Evolutionary conservation across 2,888 invertebrate species (phyloP), one percentile per base, ranked within the genome.

Genomic region (Mystacides longicornis): DNA sequence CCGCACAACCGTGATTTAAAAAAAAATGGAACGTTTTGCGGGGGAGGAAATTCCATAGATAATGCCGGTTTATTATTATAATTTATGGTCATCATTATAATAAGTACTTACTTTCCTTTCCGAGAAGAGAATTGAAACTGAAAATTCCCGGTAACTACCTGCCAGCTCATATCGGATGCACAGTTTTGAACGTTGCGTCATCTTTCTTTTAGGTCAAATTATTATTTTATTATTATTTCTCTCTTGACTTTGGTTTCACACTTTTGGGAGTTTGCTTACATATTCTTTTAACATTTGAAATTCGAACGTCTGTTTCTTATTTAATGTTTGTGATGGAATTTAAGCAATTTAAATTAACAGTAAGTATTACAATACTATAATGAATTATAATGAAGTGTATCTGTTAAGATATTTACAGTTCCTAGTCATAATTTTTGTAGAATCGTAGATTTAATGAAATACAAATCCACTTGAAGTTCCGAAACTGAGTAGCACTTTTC

Each of bases 1-100:
- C 37, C 37, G 16, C 37, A 37, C 14, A n/a, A 37, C 37, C 37
- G 37, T 37, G 37, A 3, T 37, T 37, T 37, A n/a, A 14, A 27
- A 37, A n/a, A n/a, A 37, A n/a, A 37, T 37, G 37, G 37, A 37
- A 37, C 37, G 16, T 14, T 37, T 16, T 7, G 37, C 37, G 37
- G 37, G 37, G 37, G 37, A 37, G 37, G 37, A 37, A 37, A 37
- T 37, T 37, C 37, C 37, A 37, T 37, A 37, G 37, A 37, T 37
- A 27, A 27, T 27, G 7, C 27, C 7, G 11, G 5, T 7, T 7
- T 27, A 27, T 27, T 27, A 27, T 27, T 27, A 27, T 11, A 11
- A 27, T 11, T 27, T 7, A 27, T 27, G 11, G 11, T 27, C 27
- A 27, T 11, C 11, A 27, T 11, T 27, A 27, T 7, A 5, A 27